A percentile compares a stretch with the other conserved stretches of the same genome.
phyloP scores from a whole-genome alignment of 2,797 vertebrate species.

The Pteronotus mesoamericanus region DNA sequence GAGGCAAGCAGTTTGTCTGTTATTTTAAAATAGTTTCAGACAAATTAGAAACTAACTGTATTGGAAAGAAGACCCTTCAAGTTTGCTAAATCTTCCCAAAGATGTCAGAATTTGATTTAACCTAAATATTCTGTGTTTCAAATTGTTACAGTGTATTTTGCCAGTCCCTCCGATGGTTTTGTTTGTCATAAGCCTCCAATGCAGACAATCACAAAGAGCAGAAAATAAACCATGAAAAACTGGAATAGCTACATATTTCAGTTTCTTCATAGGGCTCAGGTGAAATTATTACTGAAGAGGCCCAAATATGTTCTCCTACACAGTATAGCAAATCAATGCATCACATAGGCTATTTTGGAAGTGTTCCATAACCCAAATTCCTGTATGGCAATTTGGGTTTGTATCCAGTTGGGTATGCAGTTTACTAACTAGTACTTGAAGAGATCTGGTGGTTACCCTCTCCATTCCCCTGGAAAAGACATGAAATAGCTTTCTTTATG shows the following conservation, averaged over 20 bases:
- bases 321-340: neutral
- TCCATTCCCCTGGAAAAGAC: neutral
- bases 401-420: neutral
- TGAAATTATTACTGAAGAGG: neutral
- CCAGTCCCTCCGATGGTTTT: neutral
- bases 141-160: neutral
- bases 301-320: neutral
- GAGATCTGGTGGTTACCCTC: neutral
- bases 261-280: neutral
- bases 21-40: neutral
- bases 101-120: neutral
- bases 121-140: neutral
- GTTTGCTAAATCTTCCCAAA: neutral
- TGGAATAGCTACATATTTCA: neutral
- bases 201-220: neutral
- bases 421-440: slow-evolving; percentile 15
- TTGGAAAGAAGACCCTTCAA: neutral
- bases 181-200: neutral
- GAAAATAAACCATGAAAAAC: neutral
- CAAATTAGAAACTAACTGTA: neutral
- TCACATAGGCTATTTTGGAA: neutral
- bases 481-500: neutral
- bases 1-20: neutral
- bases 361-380: neutral
- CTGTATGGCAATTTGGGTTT: neutral